Base-by-base conservation (phyloP, 2,797 vertebrate species). In the Peromyscus attwateri region DNA sequence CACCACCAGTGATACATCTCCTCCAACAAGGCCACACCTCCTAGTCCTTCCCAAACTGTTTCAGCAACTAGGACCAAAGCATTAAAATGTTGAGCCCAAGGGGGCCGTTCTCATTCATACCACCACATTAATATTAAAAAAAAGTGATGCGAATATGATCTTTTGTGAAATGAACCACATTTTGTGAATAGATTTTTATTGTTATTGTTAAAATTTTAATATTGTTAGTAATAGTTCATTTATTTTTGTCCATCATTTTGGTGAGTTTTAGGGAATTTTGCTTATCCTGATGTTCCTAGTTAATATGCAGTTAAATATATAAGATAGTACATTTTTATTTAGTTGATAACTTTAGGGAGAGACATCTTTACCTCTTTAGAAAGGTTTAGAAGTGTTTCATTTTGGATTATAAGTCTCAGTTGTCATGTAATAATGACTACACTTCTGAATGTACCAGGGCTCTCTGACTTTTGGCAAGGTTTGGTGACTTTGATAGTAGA, bases 231-330 rank as follows among this genome's bases (percentile, higher is more conserved):
- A 57, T 76, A 87, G 16, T 16, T 81, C n/a, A 29, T 89, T 2
- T 93, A 13, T 84, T 70, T 93, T 46, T 92, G 5, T 73, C 13
- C 4, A 17, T 89, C 57, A 64, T 93, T 40, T 94, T 77, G 90
- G 8, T 79, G 57, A 57, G 43, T 85, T 94, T 92, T 87, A 27
- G n/a, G 37, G 1, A 55, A 55, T 81, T 81, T 13, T 29, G 6
- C 89, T 96, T 92, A 89, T 87, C 17, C 12, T 85, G 87, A 34
- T 95, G 12, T 70, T 95, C 82, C 49, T 77, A 92, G 43, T 89
- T 87, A 93, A 43, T 34, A 9, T 62, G 1, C 6, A 81, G 19
- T 81, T 96, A 89, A 94, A 68, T 83, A 82, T 4, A 60, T 94
- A 71, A 83, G 81, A 46, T 75, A 92, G 37, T 93, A 12, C 80